These are phyloP conservation scores for Theocolax elegans DNA, from an alignment of 1,140 invertebrate genomes.

Conservation along the genomic window DNA sequence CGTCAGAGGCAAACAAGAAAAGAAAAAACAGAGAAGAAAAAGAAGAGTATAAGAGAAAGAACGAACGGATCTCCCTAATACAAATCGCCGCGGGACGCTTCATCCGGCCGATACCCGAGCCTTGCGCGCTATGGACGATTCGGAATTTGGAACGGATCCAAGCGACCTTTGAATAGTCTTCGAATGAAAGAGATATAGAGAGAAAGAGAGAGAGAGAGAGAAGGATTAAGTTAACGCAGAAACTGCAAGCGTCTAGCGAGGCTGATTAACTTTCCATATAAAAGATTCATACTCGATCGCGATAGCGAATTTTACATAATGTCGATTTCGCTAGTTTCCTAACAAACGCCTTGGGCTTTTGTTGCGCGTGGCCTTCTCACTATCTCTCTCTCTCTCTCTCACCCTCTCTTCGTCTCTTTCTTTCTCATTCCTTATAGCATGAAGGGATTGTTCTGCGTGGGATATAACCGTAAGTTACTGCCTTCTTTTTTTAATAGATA, in stretches of 20 bases:
- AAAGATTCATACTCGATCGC: too few species aligned
- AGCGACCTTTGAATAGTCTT: constrained; percentile 65
- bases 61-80: constrained; percentile 28
- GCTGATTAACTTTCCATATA: too few species aligned
- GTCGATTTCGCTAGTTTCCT: not conserved
- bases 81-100: constrained; percentile 39
- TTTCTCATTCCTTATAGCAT: too few species aligned
- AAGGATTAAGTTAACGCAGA: constrained; percentile 5
- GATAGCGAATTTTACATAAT: too few species aligned
- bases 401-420: too few species aligned
- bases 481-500: too few species aligned
- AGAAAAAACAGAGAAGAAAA: not conserved
- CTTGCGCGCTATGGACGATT: constrained; percentile 52
- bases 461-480: too few species aligned
- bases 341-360: not conserved
- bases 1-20: not conserved
- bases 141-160: constrained; percentile 63
- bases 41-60: not conserved
- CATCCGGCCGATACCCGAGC: constrained; percentile 26
- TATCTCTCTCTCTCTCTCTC: too few species aligned
- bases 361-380: too few species aligned
- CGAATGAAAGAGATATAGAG: constrained; percentile 44
- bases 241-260: too few species aligned
- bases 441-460: too few species aligned
- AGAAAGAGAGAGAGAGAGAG: constrained; percentile 29